A percentile compares a stretch with the other conserved stretches of the same genome.
phyloP scores from a whole-genome alignment of 2,888 invertebrate species.

The Gisinianus flammeolus region DNA sequence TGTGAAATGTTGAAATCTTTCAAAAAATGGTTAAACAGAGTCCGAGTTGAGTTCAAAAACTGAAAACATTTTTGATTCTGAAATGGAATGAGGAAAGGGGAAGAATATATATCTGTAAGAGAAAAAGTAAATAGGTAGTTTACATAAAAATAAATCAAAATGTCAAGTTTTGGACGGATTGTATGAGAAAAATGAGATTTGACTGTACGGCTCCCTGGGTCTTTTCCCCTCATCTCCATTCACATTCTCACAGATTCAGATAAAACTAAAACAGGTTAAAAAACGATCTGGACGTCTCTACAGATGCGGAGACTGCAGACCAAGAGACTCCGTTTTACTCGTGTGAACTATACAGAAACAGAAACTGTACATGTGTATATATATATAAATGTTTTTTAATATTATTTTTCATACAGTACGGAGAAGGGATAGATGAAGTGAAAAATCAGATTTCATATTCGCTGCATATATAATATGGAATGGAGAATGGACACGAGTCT shows the following conservation, averaged over 20 bases:
- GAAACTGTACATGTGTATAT: neutral
- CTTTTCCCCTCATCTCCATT: constrained; percentile 2
- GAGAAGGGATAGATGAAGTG: neutral
- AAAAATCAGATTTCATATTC: neutral
- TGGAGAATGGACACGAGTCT: neutral
- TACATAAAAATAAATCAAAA: constrained; percentile 6
- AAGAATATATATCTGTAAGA: neutral
- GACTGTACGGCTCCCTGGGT: neutral
- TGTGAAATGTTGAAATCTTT: too few species aligned
- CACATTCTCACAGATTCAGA: too few species aligned
- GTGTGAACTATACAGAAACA: constrained; percentile 2
- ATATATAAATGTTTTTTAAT: neutral
- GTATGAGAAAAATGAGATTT: constrained; percentile 2
- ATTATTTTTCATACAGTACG: neutral
- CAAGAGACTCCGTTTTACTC: too few species aligned
- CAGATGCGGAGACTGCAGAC: neutral
- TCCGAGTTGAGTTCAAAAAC: neutral
- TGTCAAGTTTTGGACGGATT: neutral
- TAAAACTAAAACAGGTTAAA: too few species aligned
- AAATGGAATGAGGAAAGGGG: neutral
- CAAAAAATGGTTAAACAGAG: neutral
- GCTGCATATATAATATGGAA: neutral
- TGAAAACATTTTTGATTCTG: too few species aligned
- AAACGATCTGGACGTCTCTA: neutral
- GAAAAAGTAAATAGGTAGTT: neutral